Base-by-base conservation (phyloP, 2,888 invertebrate species). In the Microdon myrmicae region DNA sequence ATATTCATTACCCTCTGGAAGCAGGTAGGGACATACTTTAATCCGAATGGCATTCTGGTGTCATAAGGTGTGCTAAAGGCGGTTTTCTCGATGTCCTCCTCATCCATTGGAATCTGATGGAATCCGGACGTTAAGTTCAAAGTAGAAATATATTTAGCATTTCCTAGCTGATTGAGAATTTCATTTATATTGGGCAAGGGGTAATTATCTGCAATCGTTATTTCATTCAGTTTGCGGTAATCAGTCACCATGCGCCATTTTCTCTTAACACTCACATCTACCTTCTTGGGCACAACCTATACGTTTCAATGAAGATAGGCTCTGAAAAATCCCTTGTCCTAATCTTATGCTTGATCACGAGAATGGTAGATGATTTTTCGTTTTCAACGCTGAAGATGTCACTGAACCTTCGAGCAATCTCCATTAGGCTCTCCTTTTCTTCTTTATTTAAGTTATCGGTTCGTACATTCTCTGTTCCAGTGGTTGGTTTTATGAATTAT, bases 11-110 rank as follows among this genome's bases (percentile, higher is more conserved):
- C 8, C 2, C 23, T 12, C n/a, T 22, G 22, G 9, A 22, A 22
- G 4, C 20, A 22, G 1, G 35, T 4, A 2, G 3, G 8, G 9
- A 4, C 9, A 7, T 20, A n/a, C 19, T 8, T 20, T 20, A 6
- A 20, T 17, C 19, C 10, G n/a, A n/a, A n/a, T n/a, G n/a, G n/a
- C n/a, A n/a, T n/a, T n/a, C n/a, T n/a, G n/a, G n/a, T n/a, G n/a
- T n/a, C n/a, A n/a, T n/a, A n/a, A n/a, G n/a, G n/a, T 35, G 37
- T 37, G 1, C 13, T 22, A 22, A 43, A 43, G 4, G 43, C 43
- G 1, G 43, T 31, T 2, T 43, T 31, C 10, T 43, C 22, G 7
- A 20, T 41, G 13, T 10, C 10, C 2, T n/a, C 16, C 16, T 41
- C n/a, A 12, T 16, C 14, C 2, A 41, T 3, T 19, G 10, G 28